Conservation (phyloP, 2,113 vertebrate genomes). For the Rhinolophus ferrumequinum region DNA sequence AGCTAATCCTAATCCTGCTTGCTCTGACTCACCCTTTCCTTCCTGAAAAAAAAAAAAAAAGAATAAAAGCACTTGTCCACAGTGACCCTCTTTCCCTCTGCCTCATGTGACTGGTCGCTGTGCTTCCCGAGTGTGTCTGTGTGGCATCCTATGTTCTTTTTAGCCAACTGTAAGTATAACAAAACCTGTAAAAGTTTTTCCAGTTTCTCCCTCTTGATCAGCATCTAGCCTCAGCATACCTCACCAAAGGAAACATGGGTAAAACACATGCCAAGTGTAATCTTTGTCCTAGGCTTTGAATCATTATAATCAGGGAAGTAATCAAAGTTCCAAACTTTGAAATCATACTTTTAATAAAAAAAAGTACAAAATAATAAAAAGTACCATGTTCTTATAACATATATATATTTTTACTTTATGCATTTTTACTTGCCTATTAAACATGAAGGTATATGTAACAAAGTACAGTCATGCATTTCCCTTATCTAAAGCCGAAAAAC, state of each 20-base stretch:
- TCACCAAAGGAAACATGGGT: not conserved
- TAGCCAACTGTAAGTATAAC: not conserved
- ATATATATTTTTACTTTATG: not conserved
- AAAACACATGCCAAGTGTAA: not conserved
- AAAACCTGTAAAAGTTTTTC: not conserved
- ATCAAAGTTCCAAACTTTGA: not conserved
- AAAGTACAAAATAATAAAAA: not conserved
- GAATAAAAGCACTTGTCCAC: not conserved
- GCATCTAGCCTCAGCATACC: not conserved
- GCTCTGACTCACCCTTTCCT: not conserved
- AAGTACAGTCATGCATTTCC: not conserved
- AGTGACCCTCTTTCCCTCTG: not conserved
- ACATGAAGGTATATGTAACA: not conserved
- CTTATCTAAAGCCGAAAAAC: not conserved
- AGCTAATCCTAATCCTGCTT: not conserved
- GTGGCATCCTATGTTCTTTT: not conserved
- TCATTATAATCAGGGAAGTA: not conserved
- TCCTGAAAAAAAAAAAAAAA: not conserved
- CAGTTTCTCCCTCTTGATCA: not conserved
- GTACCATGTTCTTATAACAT: not conserved
- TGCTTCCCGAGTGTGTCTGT: not conserved
- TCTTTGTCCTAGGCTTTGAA: not conserved
- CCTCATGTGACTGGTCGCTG: fast-evolving
- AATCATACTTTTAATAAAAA: not conserved
- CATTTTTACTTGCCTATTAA: not conserved